phyloP scores from a whole-genome alignment of 2,888 invertebrate species.

The Notodonta ziczac region DNA sequence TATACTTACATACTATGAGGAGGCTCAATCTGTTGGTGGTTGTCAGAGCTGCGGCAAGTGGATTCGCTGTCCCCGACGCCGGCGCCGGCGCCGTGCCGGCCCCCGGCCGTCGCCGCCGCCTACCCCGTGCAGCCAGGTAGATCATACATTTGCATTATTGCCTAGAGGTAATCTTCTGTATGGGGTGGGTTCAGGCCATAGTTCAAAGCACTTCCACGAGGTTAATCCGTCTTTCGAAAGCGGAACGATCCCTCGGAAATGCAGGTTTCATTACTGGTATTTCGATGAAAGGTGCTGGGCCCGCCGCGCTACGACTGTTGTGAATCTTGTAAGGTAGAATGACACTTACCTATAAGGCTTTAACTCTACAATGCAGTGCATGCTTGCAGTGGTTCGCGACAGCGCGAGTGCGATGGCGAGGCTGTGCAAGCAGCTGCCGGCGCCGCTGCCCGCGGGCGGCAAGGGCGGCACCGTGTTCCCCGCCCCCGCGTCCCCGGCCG shows the following conservation, averaged over 20 bases:
- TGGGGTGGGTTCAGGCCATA: too few relatives aligned
- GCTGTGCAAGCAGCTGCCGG: constrained; percentile 63
- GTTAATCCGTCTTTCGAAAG: too few relatives aligned
- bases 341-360: too few relatives aligned
- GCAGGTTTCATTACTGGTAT: too few relatives aligned
- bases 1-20: neutral
- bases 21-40: too few relatives aligned
- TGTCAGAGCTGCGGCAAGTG: constrained; percentile 54
- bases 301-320: too few relatives aligned
- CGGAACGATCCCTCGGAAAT: too few relatives aligned
- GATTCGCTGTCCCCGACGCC: constrained; percentile 41
- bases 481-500: constrained; percentile 46
- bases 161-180: neutral
- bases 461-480: constrained; percentile 57
- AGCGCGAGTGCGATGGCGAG: constrained; percentile 72
- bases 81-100: constrained; percentile 43
- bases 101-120: constrained; percentile 43
- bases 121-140: constrained; percentile 74
- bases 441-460: constrained; percentile 17
- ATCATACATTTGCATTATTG: too few relatives aligned
- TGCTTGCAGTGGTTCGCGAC: constrained; percentile 66
- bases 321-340: too few relatives aligned
- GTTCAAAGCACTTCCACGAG: too few relatives aligned
- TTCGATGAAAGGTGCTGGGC: too few relatives aligned
- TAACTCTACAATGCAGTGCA: neutral